A percentile compares a stretch with the other conserved stretches of the same genome.
These are phyloP conservation scores for Peromyscus attwateri DNA, from an alignment of 2,797 vertebrate genomes.

Conservation along the genomic window DNA sequence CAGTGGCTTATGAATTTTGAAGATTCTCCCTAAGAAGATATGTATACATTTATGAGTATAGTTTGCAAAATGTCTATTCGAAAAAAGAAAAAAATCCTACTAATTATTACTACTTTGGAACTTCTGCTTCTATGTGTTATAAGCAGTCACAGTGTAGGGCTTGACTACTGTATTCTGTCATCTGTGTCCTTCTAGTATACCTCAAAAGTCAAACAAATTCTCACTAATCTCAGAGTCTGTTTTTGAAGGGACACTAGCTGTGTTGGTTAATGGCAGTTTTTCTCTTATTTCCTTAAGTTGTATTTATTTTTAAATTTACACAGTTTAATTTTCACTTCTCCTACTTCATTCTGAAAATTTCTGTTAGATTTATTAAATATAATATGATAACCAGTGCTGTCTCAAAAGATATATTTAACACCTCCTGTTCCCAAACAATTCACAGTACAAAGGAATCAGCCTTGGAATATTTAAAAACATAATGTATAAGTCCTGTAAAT, in stretches of 20 bases:
- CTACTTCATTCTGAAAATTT: neutral
- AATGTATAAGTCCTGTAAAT: neutral
- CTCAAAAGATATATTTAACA: neutral
- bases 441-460: neutral
- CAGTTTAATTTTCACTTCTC: neutral
- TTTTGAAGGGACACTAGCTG: neutral
- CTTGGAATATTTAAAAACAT: neutral
- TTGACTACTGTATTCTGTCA: neutral
- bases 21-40: neutral
- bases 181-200: neutral
- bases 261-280: neutral
- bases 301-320: neutral
- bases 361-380: neutral
- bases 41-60: neutral
- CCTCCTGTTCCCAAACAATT: neutral
- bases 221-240: neutral
- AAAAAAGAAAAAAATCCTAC: neutral
- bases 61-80: neutral
- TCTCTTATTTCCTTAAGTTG: neutral
- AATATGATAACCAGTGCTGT: neutral
- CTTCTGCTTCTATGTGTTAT: neutral
- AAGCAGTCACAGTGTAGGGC: neutral
- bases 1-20: neutral
- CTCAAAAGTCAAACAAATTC: neutral
- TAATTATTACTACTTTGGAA: neutral